phyloP scores from a whole-genome alignment of 2,797 vertebrate genomes.

The Choloepus didactylus region DNA sequence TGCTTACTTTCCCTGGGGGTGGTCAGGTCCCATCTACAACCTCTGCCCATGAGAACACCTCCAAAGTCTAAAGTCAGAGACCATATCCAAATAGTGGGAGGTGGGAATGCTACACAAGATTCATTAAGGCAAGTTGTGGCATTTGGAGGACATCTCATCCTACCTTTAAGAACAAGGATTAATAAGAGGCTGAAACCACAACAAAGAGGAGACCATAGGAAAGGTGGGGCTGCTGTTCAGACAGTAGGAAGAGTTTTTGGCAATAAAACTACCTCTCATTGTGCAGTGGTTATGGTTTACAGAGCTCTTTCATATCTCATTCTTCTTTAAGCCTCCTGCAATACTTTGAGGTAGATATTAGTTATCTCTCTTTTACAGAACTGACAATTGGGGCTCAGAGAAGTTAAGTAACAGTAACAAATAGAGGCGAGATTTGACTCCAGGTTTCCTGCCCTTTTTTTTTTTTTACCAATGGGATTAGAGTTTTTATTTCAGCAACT shows the following conservation, averaged over 20 bases:
- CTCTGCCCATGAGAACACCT: neutral
- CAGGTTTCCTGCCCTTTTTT: neutral
- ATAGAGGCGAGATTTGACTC: neutral
- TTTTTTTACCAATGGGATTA: neutral
- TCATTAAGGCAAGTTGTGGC: neutral
- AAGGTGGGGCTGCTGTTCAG: neutral
- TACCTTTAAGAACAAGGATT: neutral
- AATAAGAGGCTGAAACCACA: neutral
- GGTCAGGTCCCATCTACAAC: neutral
- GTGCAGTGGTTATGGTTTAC: neutral
- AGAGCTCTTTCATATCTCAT: neutral
- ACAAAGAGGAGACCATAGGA: neutral
- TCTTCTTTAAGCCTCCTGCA: neutral
- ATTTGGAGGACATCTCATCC: neutral
- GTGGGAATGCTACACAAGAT: neutral
- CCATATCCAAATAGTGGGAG: neutral
- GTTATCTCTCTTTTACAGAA: conserved; percentile 5
- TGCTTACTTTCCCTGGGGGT: neutral
- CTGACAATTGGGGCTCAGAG: neutral
- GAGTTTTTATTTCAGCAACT: neutral
- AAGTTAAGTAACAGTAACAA: conserved; percentile 8
- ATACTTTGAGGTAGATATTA: neutral
- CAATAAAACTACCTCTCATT: neutral
- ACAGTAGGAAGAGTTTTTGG: conserved; percentile 4
- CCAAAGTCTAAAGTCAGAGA: conserved; percentile 3